phyloP scores from a whole-genome alignment of 2,888 invertebrate genomes.

The Ypsolopha sequella region DNA sequence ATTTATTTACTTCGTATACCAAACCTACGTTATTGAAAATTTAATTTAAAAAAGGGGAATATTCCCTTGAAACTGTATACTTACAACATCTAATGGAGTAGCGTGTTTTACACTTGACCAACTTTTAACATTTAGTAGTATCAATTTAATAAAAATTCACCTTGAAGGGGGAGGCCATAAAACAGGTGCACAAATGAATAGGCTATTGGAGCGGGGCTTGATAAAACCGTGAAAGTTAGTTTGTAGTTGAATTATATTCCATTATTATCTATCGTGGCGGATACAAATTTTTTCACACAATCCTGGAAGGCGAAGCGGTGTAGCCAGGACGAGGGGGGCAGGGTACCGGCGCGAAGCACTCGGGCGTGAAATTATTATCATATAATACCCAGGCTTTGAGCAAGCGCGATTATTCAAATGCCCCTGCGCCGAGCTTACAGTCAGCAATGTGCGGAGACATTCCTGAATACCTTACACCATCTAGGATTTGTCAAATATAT shows the following conservation, averaged over 20 bases:
- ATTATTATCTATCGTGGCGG: constrained; percentile 24
- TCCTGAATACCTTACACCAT: constrained; percentile 42
- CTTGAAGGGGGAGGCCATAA: constrained; percentile 27
- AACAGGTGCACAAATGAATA: constrained; percentile 13
- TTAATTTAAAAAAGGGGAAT: neutral
- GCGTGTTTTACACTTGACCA: constrained; percentile 44
- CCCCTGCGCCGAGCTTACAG: constrained; percentile 27
- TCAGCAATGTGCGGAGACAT: constrained; percentile 30
- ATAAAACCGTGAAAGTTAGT: constrained; percentile 25
- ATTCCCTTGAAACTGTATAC: neutral
- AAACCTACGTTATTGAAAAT: neutral
- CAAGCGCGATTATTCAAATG: constrained; percentile 65
- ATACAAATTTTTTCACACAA: constrained; percentile 55
- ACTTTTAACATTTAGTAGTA: constrained; percentile 46
- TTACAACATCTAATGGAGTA: constrained; percentile 6
- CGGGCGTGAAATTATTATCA: constrained; percentile 68
- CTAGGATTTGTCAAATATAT: constrained; percentile 61
- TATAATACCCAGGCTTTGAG: constrained; percentile 56
- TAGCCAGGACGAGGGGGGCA: constrained; percentile 17
- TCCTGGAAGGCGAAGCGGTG: constrained; percentile 34
- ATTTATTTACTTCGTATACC: neutral
- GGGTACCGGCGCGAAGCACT: constrained; percentile 36
- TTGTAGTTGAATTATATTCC: constrained; percentile 18
- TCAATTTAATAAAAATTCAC: constrained; percentile 43
- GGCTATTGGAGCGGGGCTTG: too few relatives aligned